Percentiles rank a stretch among this genome's conserved stretches.
Conservation (phyloP, 2,113 vertebrate species). For the Tyto alba region DNA sequence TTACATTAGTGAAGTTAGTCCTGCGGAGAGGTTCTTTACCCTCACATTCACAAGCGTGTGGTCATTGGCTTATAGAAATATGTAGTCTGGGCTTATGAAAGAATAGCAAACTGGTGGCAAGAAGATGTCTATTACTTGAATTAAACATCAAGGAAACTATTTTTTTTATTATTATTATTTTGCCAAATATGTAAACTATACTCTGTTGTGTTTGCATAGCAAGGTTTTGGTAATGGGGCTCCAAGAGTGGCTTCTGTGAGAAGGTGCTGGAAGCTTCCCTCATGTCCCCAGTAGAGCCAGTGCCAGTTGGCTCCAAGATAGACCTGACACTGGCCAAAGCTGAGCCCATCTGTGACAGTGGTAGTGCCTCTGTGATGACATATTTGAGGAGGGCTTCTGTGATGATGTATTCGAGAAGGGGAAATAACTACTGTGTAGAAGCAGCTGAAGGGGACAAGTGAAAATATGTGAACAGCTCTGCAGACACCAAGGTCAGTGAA, state of each 20-base stretch:
- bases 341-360: rapidly evolving
- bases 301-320: rapidly evolving
- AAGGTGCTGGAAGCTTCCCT: background rate
- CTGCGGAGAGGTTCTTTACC: rapidly evolving
- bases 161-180: background rate
- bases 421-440: background rate
- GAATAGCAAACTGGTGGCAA: background rate
- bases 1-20: background rate
- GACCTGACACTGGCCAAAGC: rapidly evolving
- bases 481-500: background rate
- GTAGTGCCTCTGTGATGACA: rapidly evolving
- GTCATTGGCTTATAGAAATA: background rate
- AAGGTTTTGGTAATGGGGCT: background rate
- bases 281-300: rapidly evolving
- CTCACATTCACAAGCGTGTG: background rate
- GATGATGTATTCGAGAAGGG: background rate
- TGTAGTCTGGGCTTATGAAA: background rate
- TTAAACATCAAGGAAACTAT: background rate
- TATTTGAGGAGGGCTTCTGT: background rate
- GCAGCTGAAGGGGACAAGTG: background rate
- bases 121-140: background rate
- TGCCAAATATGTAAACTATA: background rate
- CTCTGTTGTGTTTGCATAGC: background rate
- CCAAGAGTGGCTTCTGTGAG: background rate
- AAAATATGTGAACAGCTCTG: background rate